Conservation (phyloP, 2,888 invertebrate genomes). For the Incurvaria masculella region DNA sequence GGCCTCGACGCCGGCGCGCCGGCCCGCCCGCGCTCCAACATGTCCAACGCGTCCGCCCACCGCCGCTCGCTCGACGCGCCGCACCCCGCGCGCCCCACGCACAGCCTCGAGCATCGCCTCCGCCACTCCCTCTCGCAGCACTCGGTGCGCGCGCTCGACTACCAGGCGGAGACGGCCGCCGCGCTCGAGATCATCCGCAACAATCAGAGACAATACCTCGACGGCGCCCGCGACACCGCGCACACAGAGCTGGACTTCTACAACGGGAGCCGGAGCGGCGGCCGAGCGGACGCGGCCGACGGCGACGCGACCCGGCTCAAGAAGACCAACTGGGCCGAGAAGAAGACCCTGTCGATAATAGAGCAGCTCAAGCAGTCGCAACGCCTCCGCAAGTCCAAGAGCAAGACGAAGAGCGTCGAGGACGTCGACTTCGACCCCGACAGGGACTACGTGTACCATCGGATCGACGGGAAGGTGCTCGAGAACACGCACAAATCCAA, state of each 20-base stretch:
- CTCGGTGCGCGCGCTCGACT: constrained; percentile 47
- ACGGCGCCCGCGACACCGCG: constrained; percentile 50
- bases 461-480: constrained; percentile 51
- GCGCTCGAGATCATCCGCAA: constrained; percentile 55
- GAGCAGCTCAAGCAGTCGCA: constrained; percentile 47
- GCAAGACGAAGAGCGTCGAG: constrained; percentile 40
- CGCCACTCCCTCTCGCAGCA: constrained; percentile 48
- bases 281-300: constrained; percentile 34
- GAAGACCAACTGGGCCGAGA: constrained; percentile 50
- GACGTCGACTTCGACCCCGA: constrained; percentile 50
- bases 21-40: constrained; percentile 51
- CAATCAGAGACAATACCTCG: constrained; percentile 56
- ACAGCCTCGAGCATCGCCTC: constrained; percentile 39
- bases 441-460: constrained; percentile 39
- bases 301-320: constrained; percentile 47
- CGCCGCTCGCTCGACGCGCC: constrained; percentile 12
- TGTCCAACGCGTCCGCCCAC: constrained; percentile 50
- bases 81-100: constrained; percentile 44
- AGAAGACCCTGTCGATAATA: constrained; percentile 46
- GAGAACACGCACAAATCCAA: constrained; percentile 55
- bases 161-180: constrained; percentile 59
- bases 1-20: constrained; percentile 41
- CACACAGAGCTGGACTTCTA: constrained; percentile 37
- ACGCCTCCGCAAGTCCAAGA: constrained; percentile 39
- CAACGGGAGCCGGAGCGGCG: constrained; percentile 22